Percentiles rank a stretch among this genome's conserved stretches.
Conservation (phyloP, 1,140 invertebrate species). For the Andrena cerasifolii region DNA sequence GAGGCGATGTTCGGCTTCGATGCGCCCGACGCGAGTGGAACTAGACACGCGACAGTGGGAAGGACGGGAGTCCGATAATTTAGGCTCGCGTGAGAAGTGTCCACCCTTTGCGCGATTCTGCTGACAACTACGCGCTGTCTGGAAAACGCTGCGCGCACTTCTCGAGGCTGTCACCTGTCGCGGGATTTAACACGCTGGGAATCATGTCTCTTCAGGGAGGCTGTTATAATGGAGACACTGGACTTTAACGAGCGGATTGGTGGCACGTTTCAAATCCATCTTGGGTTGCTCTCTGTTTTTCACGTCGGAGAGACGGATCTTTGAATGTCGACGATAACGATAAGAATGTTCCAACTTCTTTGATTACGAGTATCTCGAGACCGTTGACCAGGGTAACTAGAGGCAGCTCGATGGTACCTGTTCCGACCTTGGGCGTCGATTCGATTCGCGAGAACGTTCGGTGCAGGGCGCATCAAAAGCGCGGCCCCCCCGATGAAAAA, state of each 20-base stretch:
- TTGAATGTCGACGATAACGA: no score
- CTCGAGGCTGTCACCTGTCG: conserved; percentile 53
- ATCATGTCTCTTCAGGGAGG: conserved; percentile 45
- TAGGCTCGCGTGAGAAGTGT: conserved; percentile 35
- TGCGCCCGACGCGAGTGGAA: not conserved
- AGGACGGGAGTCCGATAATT: conserved; percentile 18
- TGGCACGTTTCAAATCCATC: conserved; percentile 6
- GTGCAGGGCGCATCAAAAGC: not conserved
- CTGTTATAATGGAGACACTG: conserved; percentile 50
- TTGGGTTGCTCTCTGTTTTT: no score
- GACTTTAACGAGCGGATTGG: conserved; percentile 46
- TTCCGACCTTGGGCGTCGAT: not conserved
- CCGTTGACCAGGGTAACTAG: no score
- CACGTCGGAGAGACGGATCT: no score
- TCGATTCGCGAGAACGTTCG: not conserved
- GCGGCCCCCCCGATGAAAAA: not conserved
- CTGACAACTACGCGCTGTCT: conserved; percentile 21
- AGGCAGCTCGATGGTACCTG: no score
- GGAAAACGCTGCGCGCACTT: conserved; percentile 32
- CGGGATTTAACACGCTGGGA: conserved; percentile 48
- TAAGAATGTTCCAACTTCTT: no score
- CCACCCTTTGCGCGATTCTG: conserved; percentile 7
- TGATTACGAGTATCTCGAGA: no score
- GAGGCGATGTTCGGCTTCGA: not conserved
- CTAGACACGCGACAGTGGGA: not conserved